Evolutionary conservation across 2,113 vertebrate genomes (phyloP), one percentile per base, ranked within the genome.

Genomic region (Pampusana beccarii): DNA sequence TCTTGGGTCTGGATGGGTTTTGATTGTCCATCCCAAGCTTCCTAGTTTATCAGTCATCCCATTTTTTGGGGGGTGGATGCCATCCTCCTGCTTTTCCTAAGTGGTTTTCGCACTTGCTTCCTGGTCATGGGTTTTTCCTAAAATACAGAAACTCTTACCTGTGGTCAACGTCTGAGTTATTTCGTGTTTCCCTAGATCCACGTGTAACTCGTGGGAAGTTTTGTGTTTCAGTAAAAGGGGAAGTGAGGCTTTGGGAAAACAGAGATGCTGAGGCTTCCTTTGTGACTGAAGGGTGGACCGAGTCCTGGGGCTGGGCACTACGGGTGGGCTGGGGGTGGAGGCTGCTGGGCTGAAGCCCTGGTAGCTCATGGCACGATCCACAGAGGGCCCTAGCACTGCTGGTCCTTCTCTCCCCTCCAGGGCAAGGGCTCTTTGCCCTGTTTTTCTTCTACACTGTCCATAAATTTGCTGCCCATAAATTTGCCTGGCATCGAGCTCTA

Each of bases 131-230:
- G 34, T 74, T 93, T 90, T 82, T 44, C 58, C 48, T 67, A 56
- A 83, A 91, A 58, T 56, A 62, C 67, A 88, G 81, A 69, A 83
- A 28, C 42, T 70, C 24, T 44, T 61, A 20, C 20, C 62, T 42
- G 10, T 79, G 46, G 48, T 46, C 57, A 81, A 6, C 57, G 65
- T 84, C 60, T 0, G 15, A 42, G 34, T 85, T 56, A 60, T 4
- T 78, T 91, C 16, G 19, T 6, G 6, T 81, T 92, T 93, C 60
- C 57, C 34, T 14, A 11, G 51, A 14, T 79, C 31, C 20, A 17
- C 0, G 0, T 70, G n/a, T 56, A 46, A 16, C 4, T 9, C 0
- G 0, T 18, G 65, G 38, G n/a, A 83, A 67, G 29, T 61, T 88
- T 21, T 57, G 61, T 81, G 58, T 80, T 86, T 60, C 44, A 61